These are phyloP conservation scores for Pissodes strobi DNA, from an alignment of 1,140 invertebrate species.

Conservation along the genomic window DNA sequence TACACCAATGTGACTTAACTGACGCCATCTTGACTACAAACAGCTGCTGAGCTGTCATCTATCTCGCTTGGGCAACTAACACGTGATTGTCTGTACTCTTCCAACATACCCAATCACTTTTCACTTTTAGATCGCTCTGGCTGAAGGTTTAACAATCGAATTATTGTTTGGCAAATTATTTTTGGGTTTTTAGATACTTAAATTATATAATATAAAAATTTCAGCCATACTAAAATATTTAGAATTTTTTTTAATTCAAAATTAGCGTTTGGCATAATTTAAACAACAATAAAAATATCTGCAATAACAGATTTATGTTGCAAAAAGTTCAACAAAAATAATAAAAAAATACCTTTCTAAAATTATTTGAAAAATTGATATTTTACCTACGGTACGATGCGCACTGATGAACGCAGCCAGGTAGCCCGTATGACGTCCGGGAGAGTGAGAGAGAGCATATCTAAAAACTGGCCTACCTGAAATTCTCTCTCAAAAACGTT, in stretches of 20 bases:
- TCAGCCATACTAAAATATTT: too few species aligned
- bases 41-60: not conserved
- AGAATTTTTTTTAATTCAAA: slow-evolving; percentile 11
- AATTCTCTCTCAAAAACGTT: too few species aligned
- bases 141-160: too few species aligned
- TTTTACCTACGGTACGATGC: slow-evolving; percentile 19
- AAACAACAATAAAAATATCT: slow-evolving; percentile 20
- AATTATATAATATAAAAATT: too few species aligned
- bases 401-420: slow-evolving; percentile 18
- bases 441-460: slow-evolving; percentile 29
- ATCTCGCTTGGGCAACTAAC: slow-evolving; percentile 1
- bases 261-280: too few species aligned
- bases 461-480: slow-evolving; percentile 40
- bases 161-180: too few species aligned
- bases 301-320: too few species aligned
- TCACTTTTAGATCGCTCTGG: too few species aligned
- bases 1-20: slow-evolving; percentile 8
- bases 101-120: too few species aligned
- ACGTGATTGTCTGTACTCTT: too few species aligned
- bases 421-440: too few species aligned
- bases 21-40: not conserved
- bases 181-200: slow-evolving; percentile 12
- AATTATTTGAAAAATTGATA: too few species aligned
- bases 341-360: slow-evolving; percentile 14
- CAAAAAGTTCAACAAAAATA: slow-evolving; percentile 1